Conservation (phyloP, 2,113 vertebrate species). For the Odocoileus hemionus region DNA sequence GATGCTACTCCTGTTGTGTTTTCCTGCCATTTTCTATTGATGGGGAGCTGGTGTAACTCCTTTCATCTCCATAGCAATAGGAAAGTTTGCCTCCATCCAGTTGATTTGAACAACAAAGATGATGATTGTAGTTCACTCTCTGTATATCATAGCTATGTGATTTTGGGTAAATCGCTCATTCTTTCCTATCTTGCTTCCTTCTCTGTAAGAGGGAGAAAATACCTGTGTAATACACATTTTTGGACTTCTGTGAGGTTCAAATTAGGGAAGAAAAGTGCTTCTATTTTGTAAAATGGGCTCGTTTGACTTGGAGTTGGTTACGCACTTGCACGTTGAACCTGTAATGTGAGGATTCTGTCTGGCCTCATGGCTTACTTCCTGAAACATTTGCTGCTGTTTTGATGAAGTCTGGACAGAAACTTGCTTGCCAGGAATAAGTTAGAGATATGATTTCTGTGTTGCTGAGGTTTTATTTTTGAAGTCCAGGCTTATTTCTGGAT, state of each 20-base stretch:
- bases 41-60: background rate
- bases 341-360: background rate
- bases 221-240: background rate
- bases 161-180: background rate
- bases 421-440: background rate
- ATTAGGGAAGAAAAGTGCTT: background rate
- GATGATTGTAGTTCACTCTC: background rate
- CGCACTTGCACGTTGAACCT: background rate
- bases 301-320: background rate
- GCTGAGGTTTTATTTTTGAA: background rate
- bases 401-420: background rate
- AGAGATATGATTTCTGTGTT: background rate
- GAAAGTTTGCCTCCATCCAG: background rate
- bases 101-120: background rate
- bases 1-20: background rate
- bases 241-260: background rate
- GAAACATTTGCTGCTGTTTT: background rate
- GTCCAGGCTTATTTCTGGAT: background rate
- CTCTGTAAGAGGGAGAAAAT: background rate
- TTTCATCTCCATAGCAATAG: background rate
- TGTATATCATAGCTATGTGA: background rate
- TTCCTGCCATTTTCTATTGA: background rate
- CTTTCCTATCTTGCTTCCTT: background rate
- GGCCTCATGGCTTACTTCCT: background rate
- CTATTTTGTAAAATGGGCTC: background rate